These are phyloP conservation scores for Eupsilia transversa DNA, from an alignment of 2,888 invertebrate genomes.

Conservation along the genomic window DNA sequence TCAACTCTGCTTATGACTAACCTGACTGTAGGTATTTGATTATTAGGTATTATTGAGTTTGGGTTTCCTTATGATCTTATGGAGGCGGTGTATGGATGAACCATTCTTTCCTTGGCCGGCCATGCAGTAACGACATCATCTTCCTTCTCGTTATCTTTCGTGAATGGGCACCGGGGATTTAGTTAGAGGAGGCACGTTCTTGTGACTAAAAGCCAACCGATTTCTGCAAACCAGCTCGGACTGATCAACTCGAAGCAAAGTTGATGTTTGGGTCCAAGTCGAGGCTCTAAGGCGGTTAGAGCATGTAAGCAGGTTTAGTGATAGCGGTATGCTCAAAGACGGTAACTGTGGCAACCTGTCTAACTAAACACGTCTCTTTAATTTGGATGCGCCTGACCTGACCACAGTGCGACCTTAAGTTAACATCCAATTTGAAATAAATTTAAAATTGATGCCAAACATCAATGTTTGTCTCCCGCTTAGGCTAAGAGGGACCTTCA, in stretches of 20 bases:
- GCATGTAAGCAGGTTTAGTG: neutral
- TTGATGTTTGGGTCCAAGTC: neutral
- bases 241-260: neutral
- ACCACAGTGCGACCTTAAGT: neutral
- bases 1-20: conserved; percentile 5
- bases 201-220: neutral
- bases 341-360: neutral
- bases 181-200: neutral
- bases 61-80: neutral
- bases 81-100: neutral
- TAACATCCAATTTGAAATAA: neutral
- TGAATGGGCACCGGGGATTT: neutral
- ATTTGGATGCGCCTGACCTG: neutral
- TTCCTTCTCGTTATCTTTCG: neutral
- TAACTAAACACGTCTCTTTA: conserved; percentile 4
- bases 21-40: conserved; percentile 1
- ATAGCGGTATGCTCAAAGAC: neutral
- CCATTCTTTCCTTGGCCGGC: neutral
- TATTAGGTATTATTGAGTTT: neutral
- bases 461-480: neutral
- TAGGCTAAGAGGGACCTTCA: neutral
- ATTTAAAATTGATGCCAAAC: too few species aligned
- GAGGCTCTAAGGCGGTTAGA: neutral
- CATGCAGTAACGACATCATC: neutral
- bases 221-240: neutral